Conservation (phyloP, 2,797 vertebrate genomes). For the Botia kubotai region DNA sequence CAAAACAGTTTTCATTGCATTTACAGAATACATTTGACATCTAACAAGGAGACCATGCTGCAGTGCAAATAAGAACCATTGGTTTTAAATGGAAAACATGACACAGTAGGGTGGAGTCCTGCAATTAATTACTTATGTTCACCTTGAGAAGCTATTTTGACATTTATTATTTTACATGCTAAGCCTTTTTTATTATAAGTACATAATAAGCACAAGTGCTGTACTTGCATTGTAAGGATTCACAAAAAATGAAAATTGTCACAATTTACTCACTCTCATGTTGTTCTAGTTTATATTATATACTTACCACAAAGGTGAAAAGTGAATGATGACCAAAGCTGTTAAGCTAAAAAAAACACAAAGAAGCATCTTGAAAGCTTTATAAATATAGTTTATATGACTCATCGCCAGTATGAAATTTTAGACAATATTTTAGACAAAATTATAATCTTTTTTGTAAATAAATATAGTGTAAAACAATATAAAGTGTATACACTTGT, state of each 20-base stretch:
- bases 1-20: background rate
- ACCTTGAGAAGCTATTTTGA: slow-evolving; percentile 75
- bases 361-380: too few relatives aligned
- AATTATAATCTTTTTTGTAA: too few relatives aligned
- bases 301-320: too few relatives aligned
- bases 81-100: slow-evolving; percentile 76
- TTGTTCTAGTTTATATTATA: too few relatives aligned
- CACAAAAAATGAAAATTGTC: too few relatives aligned
- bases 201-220: background rate
- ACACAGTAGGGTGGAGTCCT: slow-evolving; percentile 81
- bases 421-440: too few relatives aligned
- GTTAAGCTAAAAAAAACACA: too few relatives aligned
- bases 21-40: slow-evolving; percentile 28
- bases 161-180: slow-evolving; percentile 62
- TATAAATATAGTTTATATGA: too few relatives aligned
- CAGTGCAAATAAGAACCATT: slow-evolving; percentile 55
- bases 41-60: slow-evolving; percentile 47
- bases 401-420: too few relatives aligned
- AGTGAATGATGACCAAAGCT: too few relatives aligned
- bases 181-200: background rate
- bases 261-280: too few relatives aligned
- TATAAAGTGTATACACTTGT: background rate
- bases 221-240: background rate
- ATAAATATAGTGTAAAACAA: background rate
- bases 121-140: slow-evolving; percentile 71